Evolutionary conservation across 2,888 invertebrate species (phyloP), one percentile per base, ranked within the genome.

Genomic region (Drosophila ustulata): DNA sequence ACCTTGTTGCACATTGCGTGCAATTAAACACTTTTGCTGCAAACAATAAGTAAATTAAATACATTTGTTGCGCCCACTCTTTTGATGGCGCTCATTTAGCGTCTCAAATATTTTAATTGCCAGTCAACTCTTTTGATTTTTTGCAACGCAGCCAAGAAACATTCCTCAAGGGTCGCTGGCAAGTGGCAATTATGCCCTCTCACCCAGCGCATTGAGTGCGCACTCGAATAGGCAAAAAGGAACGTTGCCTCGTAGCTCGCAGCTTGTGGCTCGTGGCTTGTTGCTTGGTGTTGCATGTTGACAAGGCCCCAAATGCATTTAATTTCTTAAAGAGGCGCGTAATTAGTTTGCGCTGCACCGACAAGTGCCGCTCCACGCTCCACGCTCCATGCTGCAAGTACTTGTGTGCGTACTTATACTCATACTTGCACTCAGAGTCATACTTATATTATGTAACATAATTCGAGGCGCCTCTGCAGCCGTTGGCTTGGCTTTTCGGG

Each of bases 291-390:
- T 73, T 78, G 81, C 71, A 55, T 70, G 79, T 78, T 86, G 87
- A 68, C 84, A 80, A 77, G 78, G 72, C 81, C 81, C 81, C 75
- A 85, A 84, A 84, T 89, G 89, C 87, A 84, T 89, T 87, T 89
- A 87, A 84, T 84, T 89, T 87, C 89, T 83, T 80, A 78, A 89
- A 83, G 81, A 81, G 75, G 72, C 89, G 84, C 84, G 72, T 84
- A 84, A 84, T 87, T 89, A 89, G 84, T 84, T 84, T 78, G 78
- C 71, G 69, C 57, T 76, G 76, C 74, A 73, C 55, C 63, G 49
- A 50, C 70, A 49, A 74, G 78, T 67, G 45, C 64, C 49, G 45
- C 47, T 37, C 32, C 23, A 56, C 51, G 28, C 34, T 39, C 39
- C 34, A 11, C 34, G 18, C 53, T 37, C n/a, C 37, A 37, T n/a